A percentile compares a stretch with the other conserved stretches of the same genome.
Conservation (phyloP, 2,113 vertebrate species). For the Geococcyx californianus region DNA sequence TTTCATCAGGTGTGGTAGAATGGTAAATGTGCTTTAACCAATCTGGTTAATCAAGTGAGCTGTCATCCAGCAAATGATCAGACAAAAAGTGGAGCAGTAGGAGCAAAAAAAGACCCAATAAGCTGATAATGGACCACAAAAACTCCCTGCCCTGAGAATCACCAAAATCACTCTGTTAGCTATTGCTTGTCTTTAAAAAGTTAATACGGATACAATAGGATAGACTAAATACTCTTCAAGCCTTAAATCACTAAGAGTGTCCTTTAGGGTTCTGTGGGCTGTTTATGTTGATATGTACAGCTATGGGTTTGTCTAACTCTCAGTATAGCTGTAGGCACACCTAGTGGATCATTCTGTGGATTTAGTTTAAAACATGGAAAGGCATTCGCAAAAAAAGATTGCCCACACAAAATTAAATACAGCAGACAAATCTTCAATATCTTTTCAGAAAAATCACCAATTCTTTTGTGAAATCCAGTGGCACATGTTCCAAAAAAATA, state of each 20-base stretch:
- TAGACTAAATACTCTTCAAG: not conserved
- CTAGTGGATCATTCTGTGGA: not conserved
- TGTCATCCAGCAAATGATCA: not conserved
- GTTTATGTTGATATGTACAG: not conserved
- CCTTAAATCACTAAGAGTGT: not conserved
- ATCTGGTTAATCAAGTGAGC: not conserved
- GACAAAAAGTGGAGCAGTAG: not conserved
- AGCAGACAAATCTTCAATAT: not conserved
- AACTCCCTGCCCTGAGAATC: conserved; percentile 1
- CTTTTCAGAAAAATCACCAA: not conserved
- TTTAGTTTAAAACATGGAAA: not conserved
- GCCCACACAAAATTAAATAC: not conserved
- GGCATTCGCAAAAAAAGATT: not conserved
- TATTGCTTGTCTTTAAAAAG: conserved; percentile 3
- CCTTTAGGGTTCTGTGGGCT: not conserved
- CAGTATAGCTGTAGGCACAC: not conserved
- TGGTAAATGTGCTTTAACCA: not conserved
- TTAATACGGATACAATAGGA: not conserved
- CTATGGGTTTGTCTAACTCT: not conserved
- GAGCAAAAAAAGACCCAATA: not conserved
- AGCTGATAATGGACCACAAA: not conserved
- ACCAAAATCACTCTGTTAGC: not conserved
- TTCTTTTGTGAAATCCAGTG: not conserved
- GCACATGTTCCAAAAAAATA: not conserved
- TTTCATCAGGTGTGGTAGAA: not conserved